These are phyloP conservation scores for Megaceryle maxima DNA, from an alignment of 2,113 vertebrate genomes.

Conservation along the genomic window DNA sequence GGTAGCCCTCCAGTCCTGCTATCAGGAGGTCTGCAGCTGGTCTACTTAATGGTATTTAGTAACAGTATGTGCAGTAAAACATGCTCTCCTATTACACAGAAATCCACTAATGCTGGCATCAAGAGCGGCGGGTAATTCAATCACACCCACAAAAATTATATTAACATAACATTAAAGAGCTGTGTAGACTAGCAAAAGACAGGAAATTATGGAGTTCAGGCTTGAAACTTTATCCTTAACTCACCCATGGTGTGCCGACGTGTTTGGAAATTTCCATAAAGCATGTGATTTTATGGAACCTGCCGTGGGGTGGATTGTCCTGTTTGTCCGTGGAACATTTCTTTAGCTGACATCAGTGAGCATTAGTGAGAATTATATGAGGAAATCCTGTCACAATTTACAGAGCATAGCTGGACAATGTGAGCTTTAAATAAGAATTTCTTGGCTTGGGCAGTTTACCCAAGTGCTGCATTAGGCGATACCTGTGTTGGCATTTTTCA, in stretches of 20 bases:
- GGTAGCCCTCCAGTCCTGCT: not conserved
- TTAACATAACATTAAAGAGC: conserved; percentile 50
- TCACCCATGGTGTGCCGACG: not conserved
- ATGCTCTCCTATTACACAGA: not conserved
- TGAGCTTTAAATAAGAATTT: not conserved
- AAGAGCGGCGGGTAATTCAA: not conserved
- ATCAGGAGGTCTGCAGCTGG: conserved; percentile 1
- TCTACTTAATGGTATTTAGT: not conserved
- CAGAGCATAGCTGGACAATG: not conserved
- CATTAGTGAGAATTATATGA: not conserved
- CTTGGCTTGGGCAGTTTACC: not conserved
- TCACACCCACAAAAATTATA: conserved; percentile 51
- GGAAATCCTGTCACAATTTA: not conserved
- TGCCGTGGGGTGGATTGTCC: not conserved
- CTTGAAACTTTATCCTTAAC: conserved; percentile 62
- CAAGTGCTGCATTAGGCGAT: not conserved
- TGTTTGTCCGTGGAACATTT: conserved; percentile 15
- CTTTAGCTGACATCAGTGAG: not conserved
- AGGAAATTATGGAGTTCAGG: conserved; percentile 44
- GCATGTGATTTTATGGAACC: not conserved
- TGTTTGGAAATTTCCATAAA: conserved; percentile 16
- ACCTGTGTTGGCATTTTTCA: not conserved
- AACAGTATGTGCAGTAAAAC: not conserved
- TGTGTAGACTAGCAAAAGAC: conserved; percentile 30
- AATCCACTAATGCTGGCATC: not conserved